Base-by-base conservation (phyloP, 2,797 vertebrate species). In the Sandelia bainsii region DNA sequence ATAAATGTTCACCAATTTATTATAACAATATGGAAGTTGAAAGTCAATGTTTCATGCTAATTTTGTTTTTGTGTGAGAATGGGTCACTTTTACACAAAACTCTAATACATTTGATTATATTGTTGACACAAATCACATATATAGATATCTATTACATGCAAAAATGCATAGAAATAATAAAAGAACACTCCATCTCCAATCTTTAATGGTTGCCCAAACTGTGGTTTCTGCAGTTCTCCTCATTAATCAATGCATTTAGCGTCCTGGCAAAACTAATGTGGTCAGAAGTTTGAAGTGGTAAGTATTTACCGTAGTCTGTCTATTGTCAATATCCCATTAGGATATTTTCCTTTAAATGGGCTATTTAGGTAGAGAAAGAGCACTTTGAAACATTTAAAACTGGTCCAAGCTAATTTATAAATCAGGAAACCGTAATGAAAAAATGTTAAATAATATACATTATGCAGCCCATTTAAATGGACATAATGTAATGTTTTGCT, bases 181-280 rank as follows among this genome's bases (percentile, higher is more conserved):
- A 44, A 72, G 45, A 75, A 82, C 66, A 80, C 90, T 92, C 87
- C 87, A 93, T 93, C 80, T 93, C 89, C 92, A 92, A 90, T 90
- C 51, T 88, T 91, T 86, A 91, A 84, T 91, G 91, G 92, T 93
- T 93, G 90, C 91, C 67, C 87, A 92, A 92, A 93, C 85, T 54
- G 34, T 80, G 75, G 45, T 88, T 78, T 83, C 52, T 81, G 63
- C 72, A 80, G 60, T 75, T 84, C 51, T 80, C 58, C 62, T 79
- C 69, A 62, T 87, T 86, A 88, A 83, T 79, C 57, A 3, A 71
- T 84, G 19, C 58, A 77, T 89, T 85, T 79, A 85, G 81, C 69
- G 64, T 89, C 79, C 75, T 76, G 74, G 75, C 79, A 85, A 91
- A 91, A 66, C 71, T 84, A 87, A 88, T 75, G 58, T 84, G 87